A percentile compares a stretch with the other conserved stretches of the same genome.
phyloP scores from a whole-genome alignment of 2,797 vertebrate species.

The Esox lucius region DNA sequence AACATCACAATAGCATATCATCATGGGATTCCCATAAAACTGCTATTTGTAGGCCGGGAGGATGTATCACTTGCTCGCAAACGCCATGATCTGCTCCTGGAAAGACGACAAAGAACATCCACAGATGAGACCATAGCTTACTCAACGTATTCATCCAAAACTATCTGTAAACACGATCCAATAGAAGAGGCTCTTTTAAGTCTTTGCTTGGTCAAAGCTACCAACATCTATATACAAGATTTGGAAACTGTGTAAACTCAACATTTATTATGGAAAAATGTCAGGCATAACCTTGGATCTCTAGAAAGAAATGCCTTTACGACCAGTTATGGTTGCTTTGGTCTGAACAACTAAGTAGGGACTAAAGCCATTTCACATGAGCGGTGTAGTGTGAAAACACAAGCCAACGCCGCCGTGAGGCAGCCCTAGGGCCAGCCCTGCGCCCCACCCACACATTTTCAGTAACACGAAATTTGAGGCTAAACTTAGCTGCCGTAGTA shows the following conservation, averaged over 20 bases:
- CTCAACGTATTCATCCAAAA: slow-evolving; percentile 10
- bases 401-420: slow-evolving; percentile 73
- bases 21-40: slow-evolving; percentile 27
- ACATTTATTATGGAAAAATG: slow-evolving; percentile 56
- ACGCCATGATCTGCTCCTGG: slow-evolving; percentile 94
- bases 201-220: background rate
- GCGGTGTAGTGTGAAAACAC: slow-evolving; percentile 82
- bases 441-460: slow-evolving; percentile 83
- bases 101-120: slow-evolving; percentile 51
- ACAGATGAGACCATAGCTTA: background rate
- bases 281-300: slow-evolving; percentile 45
- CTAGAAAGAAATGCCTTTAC: slow-evolving; percentile 55
- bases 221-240: slow-evolving; percentile 39
- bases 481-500: slow-evolving; percentile 82
- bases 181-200: background rate
- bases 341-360: slow-evolving; percentile 75
- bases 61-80: slow-evolving; percentile 86
- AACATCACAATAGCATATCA: slow-evolving; percentile 40
- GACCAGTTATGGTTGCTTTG: slow-evolving; percentile 57
- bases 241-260: slow-evolving; percentile 46
- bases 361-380: slow-evolving; percentile 77
- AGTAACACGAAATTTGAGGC: slow-evolving; percentile 82
- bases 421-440: slow-evolving; percentile 68
- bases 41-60: slow-evolving; percentile 4
- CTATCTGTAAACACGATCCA: background rate